A percentile compares a stretch with the other conserved stretches of the same genome.
phyloP scores from a whole-genome alignment of 1,140 invertebrate genomes.

The Riptortus pedestris region DNA sequence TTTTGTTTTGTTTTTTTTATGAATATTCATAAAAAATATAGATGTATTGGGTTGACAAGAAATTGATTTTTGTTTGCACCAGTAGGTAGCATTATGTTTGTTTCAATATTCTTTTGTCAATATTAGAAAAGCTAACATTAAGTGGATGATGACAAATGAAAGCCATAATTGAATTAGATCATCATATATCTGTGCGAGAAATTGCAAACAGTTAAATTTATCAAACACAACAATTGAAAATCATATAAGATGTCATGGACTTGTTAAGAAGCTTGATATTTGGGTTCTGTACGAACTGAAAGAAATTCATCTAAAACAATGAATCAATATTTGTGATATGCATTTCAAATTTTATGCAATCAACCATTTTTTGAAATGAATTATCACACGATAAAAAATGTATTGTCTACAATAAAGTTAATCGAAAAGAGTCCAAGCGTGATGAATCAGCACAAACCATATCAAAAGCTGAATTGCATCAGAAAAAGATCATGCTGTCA shows the following conservation, averaged over 20 bases:
- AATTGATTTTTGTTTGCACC: no score
- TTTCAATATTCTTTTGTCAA: no score
- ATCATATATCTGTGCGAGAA: background rate
- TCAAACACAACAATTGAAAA: conserved; percentile 8
- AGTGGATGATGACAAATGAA: background rate
- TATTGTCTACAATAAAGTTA: background rate
- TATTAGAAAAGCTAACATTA: no score
- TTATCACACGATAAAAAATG: background rate
- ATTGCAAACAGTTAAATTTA: conserved; percentile 11
- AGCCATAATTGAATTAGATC: no score
- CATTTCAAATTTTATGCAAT: background rate
- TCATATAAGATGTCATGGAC: conserved; percentile 9
- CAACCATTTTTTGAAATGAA: background rate
- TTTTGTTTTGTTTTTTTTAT: no score
- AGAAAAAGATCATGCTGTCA: background rate
- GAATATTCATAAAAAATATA: no score
- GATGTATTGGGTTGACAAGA: no score
- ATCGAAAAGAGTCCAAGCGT: background rate
- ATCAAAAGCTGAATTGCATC: no score
- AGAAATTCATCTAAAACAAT: background rate
- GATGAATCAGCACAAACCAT: background rate
- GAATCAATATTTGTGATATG: no score
- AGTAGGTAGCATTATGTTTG: background rate
- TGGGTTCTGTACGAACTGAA: background rate
- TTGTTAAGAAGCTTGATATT: conserved; percentile 8